These are phyloP conservation scores for Euclidia mi DNA, from an alignment of 2,888 invertebrate species.

Conservation along the genomic window DNA sequence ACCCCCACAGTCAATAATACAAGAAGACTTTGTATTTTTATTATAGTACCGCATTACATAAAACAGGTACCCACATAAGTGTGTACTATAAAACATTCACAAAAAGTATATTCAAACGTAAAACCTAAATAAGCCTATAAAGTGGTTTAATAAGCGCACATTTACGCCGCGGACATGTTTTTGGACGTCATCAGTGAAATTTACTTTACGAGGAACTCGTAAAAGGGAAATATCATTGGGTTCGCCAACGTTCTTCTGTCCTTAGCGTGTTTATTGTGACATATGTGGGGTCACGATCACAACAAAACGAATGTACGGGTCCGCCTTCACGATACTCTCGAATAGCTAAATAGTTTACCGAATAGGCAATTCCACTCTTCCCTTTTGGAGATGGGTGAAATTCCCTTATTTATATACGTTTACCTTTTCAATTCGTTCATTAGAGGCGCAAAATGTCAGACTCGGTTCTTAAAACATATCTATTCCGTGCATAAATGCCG, in stretches of 20 bases:
- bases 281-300: slow-evolving; percentile 40
- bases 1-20: no score
- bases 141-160: slow-evolving; percentile 75
- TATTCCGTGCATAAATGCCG: no score
- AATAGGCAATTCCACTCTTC: not conserved
- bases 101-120: slow-evolving; percentile 64
- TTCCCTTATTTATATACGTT: no score
- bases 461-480: no score
- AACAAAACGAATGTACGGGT: slow-evolving; percentile 28
- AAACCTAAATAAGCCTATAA: slow-evolving; percentile 75
- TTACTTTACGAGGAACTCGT: slow-evolving; percentile 76
- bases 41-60: no score
- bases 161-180: slow-evolving; percentile 70
- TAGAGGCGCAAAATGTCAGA: no score
- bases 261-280: slow-evolving; percentile 53
- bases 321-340: slow-evolving; percentile 48
- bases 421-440: no score
- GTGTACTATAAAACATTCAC: slow-evolving; percentile 55
- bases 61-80: no score
- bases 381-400: not conserved
- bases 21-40: no score
- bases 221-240: slow-evolving; percentile 68
- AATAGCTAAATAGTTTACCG: slow-evolving; percentile 28
- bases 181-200: slow-evolving; percentile 72
- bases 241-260: slow-evolving; percentile 48